Conservation (phyloP, 2,888 invertebrate species). For the Zaprionus bogoriensis region DNA sequence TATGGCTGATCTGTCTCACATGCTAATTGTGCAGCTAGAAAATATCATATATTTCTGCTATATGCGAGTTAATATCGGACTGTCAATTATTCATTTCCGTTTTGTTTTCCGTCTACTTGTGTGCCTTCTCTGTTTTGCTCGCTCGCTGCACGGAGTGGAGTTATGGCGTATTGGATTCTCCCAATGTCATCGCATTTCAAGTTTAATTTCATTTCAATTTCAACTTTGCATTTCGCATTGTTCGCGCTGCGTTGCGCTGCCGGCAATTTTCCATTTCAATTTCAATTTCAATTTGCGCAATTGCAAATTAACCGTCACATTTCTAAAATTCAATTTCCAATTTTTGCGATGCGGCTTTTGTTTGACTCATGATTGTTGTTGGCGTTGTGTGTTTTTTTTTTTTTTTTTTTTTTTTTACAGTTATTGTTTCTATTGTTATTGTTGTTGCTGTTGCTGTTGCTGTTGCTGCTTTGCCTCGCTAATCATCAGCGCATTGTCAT, state of each 20-base stretch:
- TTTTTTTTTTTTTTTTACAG: neutral
- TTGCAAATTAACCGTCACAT: conserved; percentile 33
- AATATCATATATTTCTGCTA: no score
- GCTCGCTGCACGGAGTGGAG: neutral
- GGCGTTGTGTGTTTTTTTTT: no score
- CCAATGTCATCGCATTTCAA: neutral
- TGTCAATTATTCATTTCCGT: no score
- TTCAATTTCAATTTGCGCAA: conserved; percentile 30
- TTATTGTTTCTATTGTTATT: conserved; percentile 3
- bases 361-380: conserved; percentile 14
- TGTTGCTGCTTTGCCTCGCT: conserved; percentile 1
- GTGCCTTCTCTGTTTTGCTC: neutral
- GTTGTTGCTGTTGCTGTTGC: neutral
- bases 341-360: conserved; percentile 24
- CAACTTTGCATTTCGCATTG: neutral
- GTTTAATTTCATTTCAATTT: conserved; percentile 2
- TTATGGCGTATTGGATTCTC: neutral
- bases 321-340: conserved; percentile 25
- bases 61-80: no score
- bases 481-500: conserved; percentile 36
- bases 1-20: no score
- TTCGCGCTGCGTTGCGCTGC: neutral
- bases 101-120: no score
- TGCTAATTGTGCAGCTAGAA: no score
- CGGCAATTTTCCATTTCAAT: neutral